Conservation (phyloP, 35 echinoderm and acorn worm species). For the Anneissia japonica region DNA sequence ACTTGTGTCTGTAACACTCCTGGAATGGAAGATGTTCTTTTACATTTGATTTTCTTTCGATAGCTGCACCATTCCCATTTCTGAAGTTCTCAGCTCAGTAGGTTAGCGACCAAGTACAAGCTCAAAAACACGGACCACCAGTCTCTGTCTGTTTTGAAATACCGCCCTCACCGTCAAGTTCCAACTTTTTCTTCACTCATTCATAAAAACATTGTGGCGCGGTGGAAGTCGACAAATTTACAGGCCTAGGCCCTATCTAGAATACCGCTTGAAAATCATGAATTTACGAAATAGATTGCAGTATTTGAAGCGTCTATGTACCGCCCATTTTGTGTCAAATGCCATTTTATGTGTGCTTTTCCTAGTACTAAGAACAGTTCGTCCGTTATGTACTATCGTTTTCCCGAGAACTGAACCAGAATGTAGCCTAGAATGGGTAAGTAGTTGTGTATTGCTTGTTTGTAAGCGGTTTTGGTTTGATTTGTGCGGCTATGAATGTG, state of each 20-base stretch:
- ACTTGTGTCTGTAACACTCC: background rate
- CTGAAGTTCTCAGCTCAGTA: too few relatives aligned
- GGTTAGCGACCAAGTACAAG: too few relatives aligned
- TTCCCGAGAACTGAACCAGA: slow-evolving; percentile 55
- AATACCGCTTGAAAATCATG: background rate
- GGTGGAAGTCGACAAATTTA: too few relatives aligned
- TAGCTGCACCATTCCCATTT: too few relatives aligned
- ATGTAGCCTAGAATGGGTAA: slow-evolving; percentile 74
- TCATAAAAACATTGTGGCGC: too few relatives aligned
- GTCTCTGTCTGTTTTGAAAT: background rate
- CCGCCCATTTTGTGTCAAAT: slow-evolving; percentile 31
- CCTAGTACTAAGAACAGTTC: slow-evolving; percentile 41
- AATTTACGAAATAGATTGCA: background rate
- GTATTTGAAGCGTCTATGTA: background rate
- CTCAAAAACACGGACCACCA: too few relatives aligned
- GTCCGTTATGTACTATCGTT: slow-evolving; percentile 56
- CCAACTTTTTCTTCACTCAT: too few relatives aligned
- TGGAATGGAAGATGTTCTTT: background rate
- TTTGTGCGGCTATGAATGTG: background rate
- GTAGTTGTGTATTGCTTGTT: background rate
- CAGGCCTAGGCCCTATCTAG: too few relatives aligned
- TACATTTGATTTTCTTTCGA: background rate
- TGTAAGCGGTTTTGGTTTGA: background rate
- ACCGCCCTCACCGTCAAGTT: background rate
- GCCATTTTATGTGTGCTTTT: slow-evolving; percentile 50